Evolutionary conservation across 1,140 invertebrate species (phyloP).

Genomic region (Phymorhynchus buccinoides): DNA sequence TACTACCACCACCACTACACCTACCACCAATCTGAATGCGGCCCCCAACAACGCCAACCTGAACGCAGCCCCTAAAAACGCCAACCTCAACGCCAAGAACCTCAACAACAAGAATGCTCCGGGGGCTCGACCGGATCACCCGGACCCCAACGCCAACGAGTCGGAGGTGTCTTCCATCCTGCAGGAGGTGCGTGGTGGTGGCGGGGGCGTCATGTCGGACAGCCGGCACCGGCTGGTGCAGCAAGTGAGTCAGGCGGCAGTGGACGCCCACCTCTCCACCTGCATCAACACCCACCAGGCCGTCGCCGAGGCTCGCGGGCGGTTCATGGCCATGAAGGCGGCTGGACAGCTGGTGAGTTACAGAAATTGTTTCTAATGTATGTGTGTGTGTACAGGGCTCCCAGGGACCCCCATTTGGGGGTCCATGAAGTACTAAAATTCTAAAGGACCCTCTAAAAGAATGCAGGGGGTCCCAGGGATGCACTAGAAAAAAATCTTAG

Average conservation of each 20-base stretch:
- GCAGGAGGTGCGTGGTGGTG: slow-evolving; percentile 56
- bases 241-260: slow-evolving; percentile 80
- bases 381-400: too few relatives aligned
- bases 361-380: too few relatives aligned
- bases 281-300: slow-evolving; percentile 96
- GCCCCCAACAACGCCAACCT: not conserved
- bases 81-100: not conserved
- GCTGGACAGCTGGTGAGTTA: slow-evolving; percentile 28
- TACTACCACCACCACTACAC: not conserved
- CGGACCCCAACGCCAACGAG: slow-evolving; percentile 41
- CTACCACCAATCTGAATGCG: not conserved
- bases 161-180: slow-evolving; percentile 52
- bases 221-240: slow-evolving; percentile 73
- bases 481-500: too few relatives aligned
- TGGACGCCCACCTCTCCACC: slow-evolving; percentile 93
- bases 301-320: slow-evolving; percentile 77
- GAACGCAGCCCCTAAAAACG: not conserved
- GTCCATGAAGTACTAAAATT: too few relatives aligned
- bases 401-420: too few relatives aligned
- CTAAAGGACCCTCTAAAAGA: too few relatives aligned
- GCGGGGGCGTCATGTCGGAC: slow-evolving; percentile 91
- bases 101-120: too few relatives aligned
- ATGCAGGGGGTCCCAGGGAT: too few relatives aligned
- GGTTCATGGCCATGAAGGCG: slow-evolving; percentile 39
- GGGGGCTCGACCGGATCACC: not conserved